Evolutionary conservation across 2,113 vertebrate genomes (phyloP).

Genomic region (Isichthys henryi): DNA sequence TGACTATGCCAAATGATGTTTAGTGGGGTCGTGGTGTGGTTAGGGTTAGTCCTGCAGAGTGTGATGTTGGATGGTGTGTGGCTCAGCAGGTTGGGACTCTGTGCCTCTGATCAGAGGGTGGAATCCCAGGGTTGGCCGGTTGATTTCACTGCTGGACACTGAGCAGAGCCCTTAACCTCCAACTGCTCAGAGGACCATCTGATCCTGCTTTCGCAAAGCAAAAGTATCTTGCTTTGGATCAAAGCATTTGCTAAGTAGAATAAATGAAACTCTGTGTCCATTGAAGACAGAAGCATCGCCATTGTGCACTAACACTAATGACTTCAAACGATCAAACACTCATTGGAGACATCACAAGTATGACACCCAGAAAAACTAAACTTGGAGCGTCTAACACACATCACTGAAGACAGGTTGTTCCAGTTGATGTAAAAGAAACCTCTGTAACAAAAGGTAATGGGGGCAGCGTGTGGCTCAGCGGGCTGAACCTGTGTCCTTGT

Average conservation of each 20-base stretch:
- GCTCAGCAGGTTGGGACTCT: not conserved
- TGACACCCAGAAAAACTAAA: not conserved
- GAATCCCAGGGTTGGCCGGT: not conserved
- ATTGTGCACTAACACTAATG: not conserved
- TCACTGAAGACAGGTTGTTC: not conserved
- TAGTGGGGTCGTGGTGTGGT: not conserved
- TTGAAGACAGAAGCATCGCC: not conserved
- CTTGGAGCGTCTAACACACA: not conserved
- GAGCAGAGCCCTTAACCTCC: not conserved
- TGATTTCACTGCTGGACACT: not conserved
- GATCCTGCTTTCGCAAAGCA: not conserved
- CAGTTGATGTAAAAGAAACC: too few relatives aligned
- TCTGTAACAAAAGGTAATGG: too few relatives aligned
- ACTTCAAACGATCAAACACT: not conserved
- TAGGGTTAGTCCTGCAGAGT: not conserved
- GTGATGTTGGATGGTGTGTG: not conserved
- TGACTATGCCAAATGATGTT: not conserved
- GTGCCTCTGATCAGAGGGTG: not conserved
- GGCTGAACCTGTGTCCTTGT: too few relatives aligned
- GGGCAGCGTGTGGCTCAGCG: too few relatives aligned
- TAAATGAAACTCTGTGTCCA: not conserved
- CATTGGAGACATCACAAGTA: not conserved
- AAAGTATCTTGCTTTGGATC: not conserved
- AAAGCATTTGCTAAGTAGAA: not conserved
- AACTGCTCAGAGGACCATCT: not conserved